Base-by-base conservation (phyloP, 2,113 vertebrate species). In the Cyanoramphus novaezelandiae region DNA sequence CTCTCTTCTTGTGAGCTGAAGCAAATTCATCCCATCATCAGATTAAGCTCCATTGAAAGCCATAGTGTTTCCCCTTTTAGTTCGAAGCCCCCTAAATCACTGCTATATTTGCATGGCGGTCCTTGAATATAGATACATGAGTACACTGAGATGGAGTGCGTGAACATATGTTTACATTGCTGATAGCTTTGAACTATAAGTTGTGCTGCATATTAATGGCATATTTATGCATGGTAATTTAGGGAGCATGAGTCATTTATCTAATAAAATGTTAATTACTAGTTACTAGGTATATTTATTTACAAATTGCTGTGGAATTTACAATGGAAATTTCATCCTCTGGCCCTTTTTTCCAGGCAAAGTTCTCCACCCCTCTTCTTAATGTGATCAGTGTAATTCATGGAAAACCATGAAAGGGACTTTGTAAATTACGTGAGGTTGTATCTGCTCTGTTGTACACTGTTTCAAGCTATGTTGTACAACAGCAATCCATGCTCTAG, bases 261-360 rank as follows among this genome's bases (percentile, higher is more conserved):
- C 96, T 97, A 97, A 97, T 97, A 97, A 98, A 97, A 98, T 96
- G 95, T 98, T 97, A 98, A 98, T 98, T 97, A 97, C 96, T 95
- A 68, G 92, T 97, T 97, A 93, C 96, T 97, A 95, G 96, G 96
- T 97, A 41, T 97, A 95, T 92, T 97, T 98, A 96, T 97, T 98
- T 96, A 96, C 95, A 95, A 96, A 97, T 95, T 96, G 84, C 91
- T 70, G 10, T 72, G 69, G 80, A 97, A 90, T 44, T 60, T 93
- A 94, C 92, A 94, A 95, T 62, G 74, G 83, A 84, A 88, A 96
- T 76, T 86, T 88, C 83, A 92, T 97, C 83, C 94, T 92, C 71
- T 55, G 74, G 74, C 47, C 46, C 62, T 41, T 84, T 52, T 64
- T 37, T 67, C 4, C 6, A 72, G 69, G 75, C 84, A 77, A 92